phyloP scores from a whole-genome alignment of 2,113 vertebrate species.

The Siniperca knerii region DNA sequence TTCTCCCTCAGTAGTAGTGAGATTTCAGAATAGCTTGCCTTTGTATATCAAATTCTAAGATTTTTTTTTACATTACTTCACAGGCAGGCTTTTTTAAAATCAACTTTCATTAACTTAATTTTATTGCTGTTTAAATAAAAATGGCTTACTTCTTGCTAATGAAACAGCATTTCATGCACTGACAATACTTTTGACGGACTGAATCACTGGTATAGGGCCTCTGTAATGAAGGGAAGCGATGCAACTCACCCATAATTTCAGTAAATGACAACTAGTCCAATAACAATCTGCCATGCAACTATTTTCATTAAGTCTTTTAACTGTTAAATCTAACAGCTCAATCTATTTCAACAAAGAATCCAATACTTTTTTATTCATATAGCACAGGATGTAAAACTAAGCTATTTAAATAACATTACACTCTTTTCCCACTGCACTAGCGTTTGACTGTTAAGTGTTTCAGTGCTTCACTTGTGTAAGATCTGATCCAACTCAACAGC shows the following conservation, averaged over 20 bases:
- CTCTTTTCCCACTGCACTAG: not conserved
- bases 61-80: not conserved
- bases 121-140: not conserved
- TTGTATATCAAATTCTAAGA: not conserved
- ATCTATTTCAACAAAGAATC: not conserved
- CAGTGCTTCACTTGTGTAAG: conserved; percentile 43
- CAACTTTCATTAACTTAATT: not conserved
- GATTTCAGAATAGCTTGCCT: not conserved
- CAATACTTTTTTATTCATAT: not conserved
- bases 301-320: not conserved
- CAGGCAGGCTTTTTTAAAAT: not conserved
- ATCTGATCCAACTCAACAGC: conserved; percentile 41
- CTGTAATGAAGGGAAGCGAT: not conserved
- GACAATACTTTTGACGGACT: not conserved
- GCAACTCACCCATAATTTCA: not conserved
- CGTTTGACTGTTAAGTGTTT: conserved; percentile 30
- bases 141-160: not conserved
- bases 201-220: not conserved
- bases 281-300: not conserved
- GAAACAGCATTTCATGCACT: not conserved
- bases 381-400: not conserved
- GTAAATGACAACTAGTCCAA: not conserved
- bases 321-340: not conserved
- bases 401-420: not conserved
- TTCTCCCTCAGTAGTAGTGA: not conserved